Base-by-base conservation (phyloP, 2,888 invertebrate species). In the Microchrysa polita region DNA sequence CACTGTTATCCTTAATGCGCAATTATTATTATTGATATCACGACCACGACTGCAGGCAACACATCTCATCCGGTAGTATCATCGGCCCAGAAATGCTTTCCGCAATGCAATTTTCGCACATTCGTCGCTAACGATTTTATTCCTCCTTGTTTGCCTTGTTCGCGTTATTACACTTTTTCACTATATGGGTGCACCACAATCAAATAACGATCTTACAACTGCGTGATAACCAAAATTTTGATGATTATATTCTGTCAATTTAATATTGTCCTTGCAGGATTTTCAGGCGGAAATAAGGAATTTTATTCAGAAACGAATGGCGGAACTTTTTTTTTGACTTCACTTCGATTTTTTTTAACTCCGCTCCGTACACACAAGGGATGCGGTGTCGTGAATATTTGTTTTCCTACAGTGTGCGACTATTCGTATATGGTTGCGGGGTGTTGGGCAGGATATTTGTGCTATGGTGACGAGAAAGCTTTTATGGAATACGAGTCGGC, bases 301-400 rank as follows among this genome's bases (percentile, higher is more conserved):
- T 74, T n/a, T 73, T 69, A 48, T 60, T 23, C 27, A 73, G 53
- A 72, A 69, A 69, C 74, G 76, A 76, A 74, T 71, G 74, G 74
- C 76, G 76, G 76, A 74, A 67, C 67, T 14, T 73, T 63, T 63
- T 34, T 67, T 73, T 73, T 72, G 53, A 18, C 69, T 57, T 73
- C 18, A 27, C 69, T 69, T 69, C 69, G 69, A 69, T 69, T 69
- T 69, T 67, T 69, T 69, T 27, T 44, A 65, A 48, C 65, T 48
- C 48, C 65, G n/a, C n/a, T n/a, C 22, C 44, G 27, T 34, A 7
- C 44, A 44, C 27, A 48, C 48, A 65, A 65, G 65, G 65, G 34
- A 65, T 65, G 44, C 20, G 65, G 18, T 48, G 55, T 55, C 53
- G 18, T 55, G 52, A n/a, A n/a, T 69, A 57, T 69, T 69, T 69